Conservation (phyloP, 2,113 vertebrate species). For the Rhegmatorhina hoffmannsi region DNA sequence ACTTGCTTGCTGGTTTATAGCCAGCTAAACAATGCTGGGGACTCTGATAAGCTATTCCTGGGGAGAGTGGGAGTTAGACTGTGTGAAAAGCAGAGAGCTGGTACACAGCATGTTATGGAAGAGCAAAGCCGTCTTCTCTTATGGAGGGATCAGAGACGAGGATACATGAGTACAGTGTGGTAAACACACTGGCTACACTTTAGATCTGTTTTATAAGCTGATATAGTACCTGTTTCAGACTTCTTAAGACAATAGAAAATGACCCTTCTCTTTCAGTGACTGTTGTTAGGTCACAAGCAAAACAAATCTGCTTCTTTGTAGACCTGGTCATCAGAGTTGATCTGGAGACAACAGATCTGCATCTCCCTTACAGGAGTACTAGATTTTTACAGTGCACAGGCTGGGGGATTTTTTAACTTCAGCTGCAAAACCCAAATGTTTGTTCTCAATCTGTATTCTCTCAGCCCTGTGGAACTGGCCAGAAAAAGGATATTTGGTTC, state of each 20-base stretch:
- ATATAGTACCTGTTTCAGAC: neutral
- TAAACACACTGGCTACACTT: neutral
- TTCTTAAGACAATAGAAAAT: neutral
- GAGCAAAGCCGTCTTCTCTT: neutral
- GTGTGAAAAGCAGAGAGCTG: neutral
- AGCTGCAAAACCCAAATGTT: neutral
- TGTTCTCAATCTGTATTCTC: neutral
- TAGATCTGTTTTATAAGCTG: neutral
- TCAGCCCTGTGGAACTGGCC: neutral
- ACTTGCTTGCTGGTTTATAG: conserved; percentile 67
- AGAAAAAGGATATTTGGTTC: conserved; percentile 4
- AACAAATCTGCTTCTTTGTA: neutral
- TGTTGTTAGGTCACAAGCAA: neutral
- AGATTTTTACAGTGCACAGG: neutral
- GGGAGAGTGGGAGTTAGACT: conserved; percentile 44
- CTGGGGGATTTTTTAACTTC: neutral
- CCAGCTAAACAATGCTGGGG: conserved; percentile 65
- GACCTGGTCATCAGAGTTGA: neutral
- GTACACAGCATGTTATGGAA: neutral
- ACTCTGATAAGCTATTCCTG: conserved; percentile 61
- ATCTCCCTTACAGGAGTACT: neutral
- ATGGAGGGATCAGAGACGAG: neutral
- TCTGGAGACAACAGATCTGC: neutral
- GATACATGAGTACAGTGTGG: neutral
- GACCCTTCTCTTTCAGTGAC: neutral